These are phyloP conservation scores for Tetraodon nigroviridis DNA, from an alignment of 2,113 vertebrate genomes.

Conservation along the genomic window DNA sequence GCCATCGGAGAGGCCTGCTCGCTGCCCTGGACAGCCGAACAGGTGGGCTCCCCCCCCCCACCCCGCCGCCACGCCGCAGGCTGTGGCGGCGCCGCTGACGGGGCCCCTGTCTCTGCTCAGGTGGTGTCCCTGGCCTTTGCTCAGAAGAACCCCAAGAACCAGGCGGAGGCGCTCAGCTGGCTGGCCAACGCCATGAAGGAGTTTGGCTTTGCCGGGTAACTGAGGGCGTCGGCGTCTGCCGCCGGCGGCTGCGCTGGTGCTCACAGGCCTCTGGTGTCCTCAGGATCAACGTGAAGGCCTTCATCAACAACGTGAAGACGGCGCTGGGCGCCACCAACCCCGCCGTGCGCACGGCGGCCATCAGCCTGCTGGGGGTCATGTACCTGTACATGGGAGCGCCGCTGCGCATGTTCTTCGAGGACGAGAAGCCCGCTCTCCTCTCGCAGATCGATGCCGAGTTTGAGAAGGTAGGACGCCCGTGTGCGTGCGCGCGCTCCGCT, in stretches of 20 bases:
- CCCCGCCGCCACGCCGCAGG: no score
- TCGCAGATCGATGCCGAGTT: conserved; percentile 94
- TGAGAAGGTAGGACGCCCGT: conserved; percentile 88
- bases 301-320: conserved; percentile 96
- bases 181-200: conserved; percentile 95
- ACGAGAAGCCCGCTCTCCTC: conserved; percentile 94
- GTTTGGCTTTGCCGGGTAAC: conserved; percentile 94
- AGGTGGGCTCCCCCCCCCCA: no score
- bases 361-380: conserved; percentile 92
- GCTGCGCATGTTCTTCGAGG: conserved; percentile 96
- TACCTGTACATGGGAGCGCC: conserved; percentile 92
- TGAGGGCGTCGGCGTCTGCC: accelerated
- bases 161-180: conserved; percentile 95
- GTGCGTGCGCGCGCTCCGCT: no score
- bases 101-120: conserved; percentile 55
- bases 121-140: conserved; percentile 90
- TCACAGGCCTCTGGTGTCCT: background rate
- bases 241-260: no score
- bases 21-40: conserved; percentile 94
- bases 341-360: conserved; percentile 89
- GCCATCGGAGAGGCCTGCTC: conserved; percentile 87
- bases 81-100: background rate
- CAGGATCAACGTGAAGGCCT: conserved; percentile 95
- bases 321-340: conserved; percentile 96
- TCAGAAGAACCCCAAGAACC: conserved; percentile 99